phyloP scores from a whole-genome alignment of 2,888 invertebrate genomes.

The Phyllotreta cruciferae region DNA sequence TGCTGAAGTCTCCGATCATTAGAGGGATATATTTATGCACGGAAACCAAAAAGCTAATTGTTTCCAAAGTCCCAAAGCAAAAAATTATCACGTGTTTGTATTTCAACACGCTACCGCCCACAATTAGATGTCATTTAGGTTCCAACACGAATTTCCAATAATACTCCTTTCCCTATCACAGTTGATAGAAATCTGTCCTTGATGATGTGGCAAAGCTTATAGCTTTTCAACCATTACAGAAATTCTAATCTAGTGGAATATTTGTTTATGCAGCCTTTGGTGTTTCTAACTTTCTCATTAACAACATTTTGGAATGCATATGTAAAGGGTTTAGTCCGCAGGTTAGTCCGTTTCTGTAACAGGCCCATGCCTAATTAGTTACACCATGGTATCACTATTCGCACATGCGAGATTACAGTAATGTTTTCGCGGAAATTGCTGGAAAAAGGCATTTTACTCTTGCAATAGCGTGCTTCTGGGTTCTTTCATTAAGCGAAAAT shows the following conservation, averaged over 20 bases:
- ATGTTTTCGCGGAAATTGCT: conserved; percentile 35
- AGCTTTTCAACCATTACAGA: no score
- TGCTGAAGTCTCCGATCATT: conserved; percentile 21
- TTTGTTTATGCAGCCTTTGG: no score
- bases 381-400: conserved; percentile 36
- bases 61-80: conserved; percentile 24
- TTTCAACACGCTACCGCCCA: conserved; percentile 15
- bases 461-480: conserved; percentile 22
- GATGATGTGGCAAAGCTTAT: no score
- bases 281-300: no score
- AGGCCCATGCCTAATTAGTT: conserved; percentile 30
- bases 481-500: conserved; percentile 22
- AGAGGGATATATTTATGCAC: conserved; percentile 20
- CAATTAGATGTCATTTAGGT: conserved; percentile 13
- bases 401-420: conserved; percentile 37
- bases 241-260: no score
- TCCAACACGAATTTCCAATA: conserved; percentile 10
- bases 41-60: conserved; percentile 27
- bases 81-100: conserved; percentile 19
- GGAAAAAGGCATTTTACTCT: conserved; percentile 24
- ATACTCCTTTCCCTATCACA: no score
- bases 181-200: no score
- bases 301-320: no score
- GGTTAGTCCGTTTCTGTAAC: conserved; percentile 5
- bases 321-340: no score